A percentile compares a stretch with the other conserved stretches of the same genome.
These are phyloP conservation scores for Trichonephila clavipes DNA, from an alignment of 1,140 invertebrate species.

Conservation along the genomic window DNA sequence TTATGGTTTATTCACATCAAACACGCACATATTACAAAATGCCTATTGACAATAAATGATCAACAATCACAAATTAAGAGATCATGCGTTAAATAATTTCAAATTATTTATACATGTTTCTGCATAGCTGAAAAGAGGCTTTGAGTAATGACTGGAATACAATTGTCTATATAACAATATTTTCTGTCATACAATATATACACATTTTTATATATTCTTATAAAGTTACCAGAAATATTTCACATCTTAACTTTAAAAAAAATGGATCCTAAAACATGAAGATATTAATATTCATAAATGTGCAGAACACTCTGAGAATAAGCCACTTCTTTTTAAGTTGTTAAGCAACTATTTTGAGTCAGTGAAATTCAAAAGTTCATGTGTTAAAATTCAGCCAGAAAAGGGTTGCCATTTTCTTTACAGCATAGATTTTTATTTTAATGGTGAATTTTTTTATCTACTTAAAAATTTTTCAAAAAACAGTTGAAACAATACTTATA, in stretches of 20 bases:
- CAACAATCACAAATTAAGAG: slow-evolving; percentile 52
- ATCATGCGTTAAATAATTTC: slow-evolving; percentile 64
- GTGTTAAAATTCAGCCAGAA: slow-evolving; percentile 15
- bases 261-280: slow-evolving; percentile 68
- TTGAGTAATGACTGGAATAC: slow-evolving; percentile 59
- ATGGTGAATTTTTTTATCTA: not conserved
- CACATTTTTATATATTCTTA: slow-evolving; percentile 70
- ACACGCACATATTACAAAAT: slow-evolving; percentile 45
- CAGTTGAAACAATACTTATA: not conserved
- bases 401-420: not conserved
- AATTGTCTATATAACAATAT: slow-evolving; percentile 63
- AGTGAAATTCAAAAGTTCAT: slow-evolving; percentile 26
- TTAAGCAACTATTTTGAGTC: slow-evolving; percentile 66
- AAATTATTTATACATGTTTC: slow-evolving; percentile 69
- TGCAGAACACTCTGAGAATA: slow-evolving; percentile 69
- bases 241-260: slow-evolving; percentile 72
- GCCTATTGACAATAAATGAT: slow-evolving; percentile 46
- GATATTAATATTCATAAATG: slow-evolving; percentile 60
- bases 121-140: slow-evolving; percentile 49
- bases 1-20: slow-evolving; percentile 43
- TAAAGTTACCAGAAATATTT: slow-evolving; percentile 75
- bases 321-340: slow-evolving; percentile 70
- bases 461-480: not conserved
- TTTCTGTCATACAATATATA: slow-evolving; percentile 71
- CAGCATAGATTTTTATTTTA: not conserved